phyloP scores from a whole-genome alignment of 2,888 invertebrate genomes.

The Glyphotaelius pellucidus region DNA sequence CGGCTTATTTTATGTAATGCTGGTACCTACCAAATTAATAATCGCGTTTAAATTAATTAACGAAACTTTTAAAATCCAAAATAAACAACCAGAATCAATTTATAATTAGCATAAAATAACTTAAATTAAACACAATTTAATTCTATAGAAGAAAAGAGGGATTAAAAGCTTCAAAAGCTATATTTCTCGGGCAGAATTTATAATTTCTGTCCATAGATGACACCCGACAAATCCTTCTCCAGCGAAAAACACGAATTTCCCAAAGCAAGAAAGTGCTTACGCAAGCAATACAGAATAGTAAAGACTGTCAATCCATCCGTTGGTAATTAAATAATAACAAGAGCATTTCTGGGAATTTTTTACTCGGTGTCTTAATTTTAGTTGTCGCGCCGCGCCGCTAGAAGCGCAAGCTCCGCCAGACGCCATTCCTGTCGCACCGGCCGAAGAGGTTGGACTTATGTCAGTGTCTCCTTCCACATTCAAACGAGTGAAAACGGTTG shows the following conservation, averaged over 20 bases:
- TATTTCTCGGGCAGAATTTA: background rate
- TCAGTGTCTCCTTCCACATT: conserved; percentile 42
- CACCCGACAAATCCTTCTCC: conserved; percentile 12
- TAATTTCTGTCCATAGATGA: conserved; percentile 41
- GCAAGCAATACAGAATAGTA: background rate
- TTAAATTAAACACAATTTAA: background rate
- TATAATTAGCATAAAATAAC: background rate
- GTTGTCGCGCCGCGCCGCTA: conserved; percentile 27
- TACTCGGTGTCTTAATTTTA: conserved; percentile 25
- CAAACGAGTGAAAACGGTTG: conserved; percentile 56
- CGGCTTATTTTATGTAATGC: too few species aligned
- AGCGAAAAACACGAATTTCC: conserved; percentile 6
- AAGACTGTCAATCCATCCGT: background rate
- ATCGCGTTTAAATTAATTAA: background rate
- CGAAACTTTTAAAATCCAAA: background rate
- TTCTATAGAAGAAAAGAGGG: background rate
- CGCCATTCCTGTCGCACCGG: conserved; percentile 53
- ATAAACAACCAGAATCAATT: too few species aligned
- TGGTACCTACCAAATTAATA: background rate
- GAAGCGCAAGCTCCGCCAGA: conserved; percentile 25
- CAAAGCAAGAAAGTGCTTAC: background rate
- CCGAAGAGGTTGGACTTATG: conserved; percentile 33
- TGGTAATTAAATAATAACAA: background rate
- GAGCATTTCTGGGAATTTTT: background rate
- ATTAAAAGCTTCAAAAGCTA: conserved; percentile 27